Base-by-base conservation (phyloP, 2,797 vertebrate genomes). In the Chanos chanos region DNA sequence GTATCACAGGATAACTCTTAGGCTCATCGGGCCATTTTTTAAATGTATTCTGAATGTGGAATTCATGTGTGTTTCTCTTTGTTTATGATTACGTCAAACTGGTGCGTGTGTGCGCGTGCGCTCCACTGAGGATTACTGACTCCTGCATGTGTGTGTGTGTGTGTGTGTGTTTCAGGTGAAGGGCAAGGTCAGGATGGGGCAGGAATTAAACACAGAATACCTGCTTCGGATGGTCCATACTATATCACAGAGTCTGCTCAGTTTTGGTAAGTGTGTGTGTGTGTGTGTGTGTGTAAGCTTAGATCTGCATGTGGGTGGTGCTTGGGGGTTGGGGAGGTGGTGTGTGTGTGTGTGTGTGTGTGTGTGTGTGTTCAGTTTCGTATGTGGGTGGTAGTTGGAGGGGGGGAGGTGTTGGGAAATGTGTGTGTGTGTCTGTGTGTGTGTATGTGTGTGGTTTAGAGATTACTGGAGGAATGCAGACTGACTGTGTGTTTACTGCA, bases 401-500 rank as follows among this genome's bases (percentile, higher is more conserved):
- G 48, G 16, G 7, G 21, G 48, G 52, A 4, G 33, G 53, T 28
- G 48, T 44, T 18, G 21, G 39, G 27, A 21, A 57, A 51, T 44
- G 41, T 48, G 52, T 34, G 55, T 60, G 57, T 66, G 56, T 54
- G 40, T 53, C n/a, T 39, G 43, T 70, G 40, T 40, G 62, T 43
- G 52, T 53, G 43, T 54, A 40, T 53, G n/a, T 39, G 43, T 70
- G 40, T 40, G 62, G 43, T 52, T 53, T 43, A 49, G 64, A 55
- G 56, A 54, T 64, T 65, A 71, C 65, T 71, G 64, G 63, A n/a
- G n/a, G n/a, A 72, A 70, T 75, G 66, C 59, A 49, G 24, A 64
- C 63, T 66, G 19, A n/a, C n/a, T 65, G 64, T 70, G 64, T 68
- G 34, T 69, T 74, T 71, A 71, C 61, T 74, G 64, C 56, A 65